These are phyloP conservation scores for Aphaenogaster ashmeadi DNA, from an alignment of 1,140 invertebrate species.

Conservation along the genomic window DNA sequence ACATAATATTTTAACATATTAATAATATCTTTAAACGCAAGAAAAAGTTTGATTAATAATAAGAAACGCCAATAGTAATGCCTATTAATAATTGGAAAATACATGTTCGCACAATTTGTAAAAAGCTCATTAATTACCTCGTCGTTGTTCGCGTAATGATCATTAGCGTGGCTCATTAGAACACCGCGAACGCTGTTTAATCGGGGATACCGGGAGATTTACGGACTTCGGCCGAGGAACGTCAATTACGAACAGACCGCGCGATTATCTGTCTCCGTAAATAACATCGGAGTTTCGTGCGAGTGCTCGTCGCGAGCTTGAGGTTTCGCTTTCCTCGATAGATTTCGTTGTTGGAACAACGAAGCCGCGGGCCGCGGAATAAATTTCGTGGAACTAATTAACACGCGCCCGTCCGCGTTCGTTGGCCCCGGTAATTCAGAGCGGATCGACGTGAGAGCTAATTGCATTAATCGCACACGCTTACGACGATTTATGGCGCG, in stretches of 20 bases:
- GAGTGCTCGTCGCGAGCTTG: neutral
- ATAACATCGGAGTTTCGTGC: conserved; percentile 22
- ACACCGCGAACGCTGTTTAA: conserved; percentile 33
- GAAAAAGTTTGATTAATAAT: neutral
- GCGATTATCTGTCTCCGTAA: conserved; percentile 15
- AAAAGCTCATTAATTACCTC: conserved; percentile 51
- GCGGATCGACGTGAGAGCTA: conserved; percentile 70
- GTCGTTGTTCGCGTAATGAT: conserved; percentile 32
- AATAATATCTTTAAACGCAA: neutral
- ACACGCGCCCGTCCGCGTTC: conserved; percentile 49
- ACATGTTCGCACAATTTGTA: conserved; percentile 4
- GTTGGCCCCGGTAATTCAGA: conserved; percentile 65
- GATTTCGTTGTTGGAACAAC: conserved; percentile 4
- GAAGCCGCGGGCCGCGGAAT: conserved; percentile 12
- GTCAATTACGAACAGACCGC: conserved; percentile 34
- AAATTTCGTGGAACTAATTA: conserved; percentile 75
- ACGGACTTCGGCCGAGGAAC: conserved; percentile 43
- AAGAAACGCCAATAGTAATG: neutral
- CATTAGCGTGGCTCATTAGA: conserved; percentile 63
- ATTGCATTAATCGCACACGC: conserved; percentile 69
- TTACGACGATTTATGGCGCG: conserved; percentile 37
- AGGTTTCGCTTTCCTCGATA: conserved; percentile 41
- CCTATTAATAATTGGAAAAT: conserved; percentile 10
- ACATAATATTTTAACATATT: neutral
- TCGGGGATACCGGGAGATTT: conserved; percentile 55